Base-by-base conservation (phyloP, 2,797 vertebrate genomes). In the Clarias pachynema region DNA sequence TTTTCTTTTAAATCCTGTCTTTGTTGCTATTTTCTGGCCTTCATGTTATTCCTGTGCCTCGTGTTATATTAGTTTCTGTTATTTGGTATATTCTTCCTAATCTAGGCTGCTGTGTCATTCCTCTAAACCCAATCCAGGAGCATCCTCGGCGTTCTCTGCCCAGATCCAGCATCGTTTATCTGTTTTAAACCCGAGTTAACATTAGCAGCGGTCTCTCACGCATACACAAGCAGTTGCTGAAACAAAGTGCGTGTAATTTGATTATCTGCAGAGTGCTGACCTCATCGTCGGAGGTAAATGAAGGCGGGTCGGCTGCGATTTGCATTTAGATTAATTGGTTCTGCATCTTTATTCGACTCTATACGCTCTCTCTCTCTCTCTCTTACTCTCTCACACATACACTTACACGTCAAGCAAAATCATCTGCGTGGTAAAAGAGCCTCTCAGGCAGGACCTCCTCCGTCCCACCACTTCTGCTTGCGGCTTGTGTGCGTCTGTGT, bases 261-360 rank as follows among this genome's bases (percentile, higher is more conserved):
- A 85, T 82, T 53, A 86, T 87, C 81, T 88, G 84, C 86, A 70
- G 85, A 74, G 81, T 14, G 59, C 82, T 81, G 84, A 85, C 89
- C 87, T 88, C 79, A 29, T 44, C 57, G 15, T 29, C 62, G 12
- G 70, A 40, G 79, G 60, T 87, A 82, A 88, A 86, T 81, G 72
- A 31, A 89, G 84, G 84, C 26, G 72, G 77, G 73, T 68, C 70
- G 79, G 62, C 78, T 59, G 66, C 29, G 40, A 88, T 89, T 87
- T 88, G 87, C 89, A 89, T 89, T 88, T 87, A 88, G 85, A 89
- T 89, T 86, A 88, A 86, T 89, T 87, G 79, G 78, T 66, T 63
- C 31, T 77, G 72, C 20, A 81, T 88, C 85, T 85, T 85, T 82
- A 81, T 85, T 85, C 68, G 56, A 87, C 49, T 53, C 12, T 53